Conservation (phyloP, 2,797 vertebrate species). For the Lutjanus campechanus region DNA sequence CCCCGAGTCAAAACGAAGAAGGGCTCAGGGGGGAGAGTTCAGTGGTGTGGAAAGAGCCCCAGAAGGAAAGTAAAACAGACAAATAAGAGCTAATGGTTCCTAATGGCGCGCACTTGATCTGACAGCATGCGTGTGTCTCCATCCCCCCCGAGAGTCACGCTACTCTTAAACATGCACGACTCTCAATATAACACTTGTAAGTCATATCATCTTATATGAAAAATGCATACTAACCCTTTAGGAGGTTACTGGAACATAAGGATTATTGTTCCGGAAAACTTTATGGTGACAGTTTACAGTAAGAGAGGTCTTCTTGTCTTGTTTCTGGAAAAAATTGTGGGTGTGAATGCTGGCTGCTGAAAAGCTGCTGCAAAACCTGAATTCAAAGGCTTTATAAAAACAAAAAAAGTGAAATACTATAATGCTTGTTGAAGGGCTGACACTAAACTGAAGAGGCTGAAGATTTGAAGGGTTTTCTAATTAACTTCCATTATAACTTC, state of each 20-base stretch:
- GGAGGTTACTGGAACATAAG: no score
- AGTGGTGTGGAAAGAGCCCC: slow-evolving; percentile 10
- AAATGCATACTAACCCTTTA: neutral
- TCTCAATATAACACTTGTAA: neutral
- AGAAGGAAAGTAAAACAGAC: slow-evolving; percentile 34
- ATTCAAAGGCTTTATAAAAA: no score
- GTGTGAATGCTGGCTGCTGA: no score
- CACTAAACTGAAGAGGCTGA: no score
- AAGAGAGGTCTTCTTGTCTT: neutral
- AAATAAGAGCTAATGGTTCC: slow-evolving; percentile 53
- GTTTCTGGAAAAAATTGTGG: no score
- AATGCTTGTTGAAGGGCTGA: no score
- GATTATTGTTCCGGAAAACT: no score
- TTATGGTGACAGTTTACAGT: no score
- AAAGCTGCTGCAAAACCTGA: no score
- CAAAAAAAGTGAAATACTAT: no score
- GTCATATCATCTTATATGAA: neutral
- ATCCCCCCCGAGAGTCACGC: neutral
- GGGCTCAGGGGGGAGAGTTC: slow-evolving; percentile 11
- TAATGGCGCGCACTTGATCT: slow-evolving; percentile 44
- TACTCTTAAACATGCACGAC: neutral
- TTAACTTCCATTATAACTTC: no score
- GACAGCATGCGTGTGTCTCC: slow-evolving; percentile 7
- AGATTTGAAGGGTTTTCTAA: no score
- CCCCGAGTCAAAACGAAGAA: slow-evolving; percentile 33